Evolutionary conservation across 1,140 invertebrate genomes (phyloP).

Genomic region (Pseudomyrmex pallidus): DNA sequence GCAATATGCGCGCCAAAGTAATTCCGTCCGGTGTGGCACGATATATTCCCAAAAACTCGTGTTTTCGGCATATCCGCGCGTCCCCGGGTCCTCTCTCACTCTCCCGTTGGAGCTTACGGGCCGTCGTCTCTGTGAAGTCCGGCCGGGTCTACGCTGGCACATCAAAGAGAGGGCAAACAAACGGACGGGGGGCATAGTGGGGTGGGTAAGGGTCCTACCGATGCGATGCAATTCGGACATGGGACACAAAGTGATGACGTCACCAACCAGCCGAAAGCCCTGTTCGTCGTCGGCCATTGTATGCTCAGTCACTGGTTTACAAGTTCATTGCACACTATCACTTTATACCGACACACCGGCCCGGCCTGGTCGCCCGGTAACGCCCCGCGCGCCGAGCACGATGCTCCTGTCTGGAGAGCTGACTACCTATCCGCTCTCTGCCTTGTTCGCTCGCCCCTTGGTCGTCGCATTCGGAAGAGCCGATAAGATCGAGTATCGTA

Average conservation of each 20-base stretch:
- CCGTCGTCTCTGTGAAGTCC: constrained; percentile 70
- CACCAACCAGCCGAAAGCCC: constrained; percentile 77
- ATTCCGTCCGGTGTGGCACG: constrained; percentile 41
- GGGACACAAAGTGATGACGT: constrained; percentile 80
- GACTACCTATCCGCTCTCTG: constrained; percentile 40
- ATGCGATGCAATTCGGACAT: constrained; percentile 80
- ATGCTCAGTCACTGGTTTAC: constrained; percentile 79
- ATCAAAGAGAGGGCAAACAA: constrained; percentile 81
- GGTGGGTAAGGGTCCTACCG: constrained; percentile 71
- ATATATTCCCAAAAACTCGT: constrained; percentile 56
- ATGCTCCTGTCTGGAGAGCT: constrained; percentile 43
- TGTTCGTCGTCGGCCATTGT: constrained; percentile 76
- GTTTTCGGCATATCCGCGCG: constrained; percentile 64
- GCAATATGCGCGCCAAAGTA: constrained; percentile 33
- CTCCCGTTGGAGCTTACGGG: constrained; percentile 30
- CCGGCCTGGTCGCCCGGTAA: constrained; percentile 53
- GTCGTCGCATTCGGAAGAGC: constrained; percentile 22
- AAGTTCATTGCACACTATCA: constrained; percentile 79
- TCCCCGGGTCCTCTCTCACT: constrained; percentile 20
- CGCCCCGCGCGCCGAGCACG: constrained; percentile 32
- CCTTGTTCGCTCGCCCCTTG: constrained; percentile 34
- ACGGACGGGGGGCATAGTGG: constrained; percentile 62
- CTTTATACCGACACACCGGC: constrained; percentile 73
- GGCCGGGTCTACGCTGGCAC: constrained; percentile 71
- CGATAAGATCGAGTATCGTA: constrained; percentile 57